Evolutionary conservation across 2,113 vertebrate species (phyloP), one percentile per base, ranked within the genome.

Genomic region (Sebastes schlegelii): DNA sequence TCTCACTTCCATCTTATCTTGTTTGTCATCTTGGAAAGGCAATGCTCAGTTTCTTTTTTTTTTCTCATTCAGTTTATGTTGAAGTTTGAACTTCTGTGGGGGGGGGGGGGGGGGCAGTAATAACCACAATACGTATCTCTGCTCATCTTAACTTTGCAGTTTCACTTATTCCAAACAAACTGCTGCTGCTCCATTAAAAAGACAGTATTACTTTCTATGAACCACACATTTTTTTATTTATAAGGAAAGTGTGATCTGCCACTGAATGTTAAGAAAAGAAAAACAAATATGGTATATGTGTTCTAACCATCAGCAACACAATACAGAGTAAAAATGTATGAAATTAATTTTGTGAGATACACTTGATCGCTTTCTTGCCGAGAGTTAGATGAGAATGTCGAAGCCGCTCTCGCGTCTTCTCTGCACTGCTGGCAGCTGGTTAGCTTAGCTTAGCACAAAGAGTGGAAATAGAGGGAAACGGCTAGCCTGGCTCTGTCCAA

Each of bases 181-280:
- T 75, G 71, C n/a, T 48, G 43, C 51, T 40, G 16, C 66, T 23
- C 51, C 45, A 51, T n/a, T 62, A 70, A 61, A 61, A 34, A 49
- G 19, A 8, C 16, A 42, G 40, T 17, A 69, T 51, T 58, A 14
- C 45, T 52, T 23, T 23, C 26, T 51, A 9, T 68, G 26, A 60
- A 21, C 0, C 43, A 51, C 34, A 61, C 11, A 5, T 10, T 17
- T 34, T 34, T 34, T 34, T 34, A 34, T 34, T 34, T 34, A 34
- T 34, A 34, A 34, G 34, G 34, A 34, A 34, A 34, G 34, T 34
- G 34, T 34, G 3, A 21, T 26, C 42, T 8, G 51, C 10, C 12
- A 26, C 12, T 26, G 3, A 49, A 49, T 57, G 43, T 40, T 51
- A 4, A 51, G 46, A 49, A 49, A 5, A 51, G 55, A 4, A 6